Evolutionary conservation across 1,140 invertebrate genomes (phyloP), one percentile per base, ranked within the genome.

Genomic region (Diorhabda sublineata): DNA sequence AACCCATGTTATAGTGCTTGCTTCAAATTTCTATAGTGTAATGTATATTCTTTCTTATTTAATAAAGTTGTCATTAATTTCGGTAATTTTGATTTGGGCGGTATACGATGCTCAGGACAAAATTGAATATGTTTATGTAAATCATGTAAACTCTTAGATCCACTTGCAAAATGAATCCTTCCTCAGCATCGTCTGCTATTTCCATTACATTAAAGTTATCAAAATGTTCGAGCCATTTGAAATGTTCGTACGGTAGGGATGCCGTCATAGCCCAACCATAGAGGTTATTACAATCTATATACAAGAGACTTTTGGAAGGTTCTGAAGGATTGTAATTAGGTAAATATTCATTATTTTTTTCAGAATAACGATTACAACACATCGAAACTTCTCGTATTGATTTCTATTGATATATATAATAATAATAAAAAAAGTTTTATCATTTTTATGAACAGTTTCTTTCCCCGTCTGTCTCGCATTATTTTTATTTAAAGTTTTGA

Each of bases 131-230:
- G 81, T 70, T 79, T 82, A 77, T 87, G 84, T 3, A 43, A 5
- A 74, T 87, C 79, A 77, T 87, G 86, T n/a, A 87, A 56, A 26
- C 81, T 3, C 61, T 72, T 72, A 58, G 79, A 70, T 81, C 79
- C 26, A 73, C 81, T 78, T 88, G 85, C 44, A 88, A 74, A 64
- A 87, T 83, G 70, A 83, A 88, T 4, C 86, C 85, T 61, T 69
- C 80, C 82, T 86, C 84, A 8, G 81, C 80, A 64, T 71, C 80
- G 8, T 85, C 85, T 80, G 87, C 87, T 61, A 86, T 73, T 78
- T 87, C 85, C 72, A 83, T 86, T 3, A 76, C 80, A 82, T 87
- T 84, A 3, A 81, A 58, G 82, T 73, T 47, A 42, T 62, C n/a
- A 9, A 26, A 2, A 64, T 26, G 41, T 47, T 64, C 62, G 5